Percentiles rank a stretch among this genome's conserved stretches.
These are phyloP conservation scores for Andrena cerasifolii DNA, from an alignment of 1,140 invertebrate genomes.

Conservation along the genomic window DNA sequence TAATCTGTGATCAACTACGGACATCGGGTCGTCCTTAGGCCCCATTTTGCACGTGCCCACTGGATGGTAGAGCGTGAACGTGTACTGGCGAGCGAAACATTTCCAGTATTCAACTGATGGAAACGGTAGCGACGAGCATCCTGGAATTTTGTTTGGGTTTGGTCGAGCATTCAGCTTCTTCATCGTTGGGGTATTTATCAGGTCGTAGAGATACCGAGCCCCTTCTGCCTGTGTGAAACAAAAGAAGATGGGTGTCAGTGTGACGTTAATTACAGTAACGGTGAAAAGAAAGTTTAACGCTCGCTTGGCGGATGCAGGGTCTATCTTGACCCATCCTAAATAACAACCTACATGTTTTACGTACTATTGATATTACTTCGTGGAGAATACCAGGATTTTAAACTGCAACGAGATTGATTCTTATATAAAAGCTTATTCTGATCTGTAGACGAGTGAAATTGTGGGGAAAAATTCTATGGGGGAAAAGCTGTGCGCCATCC, in stretches of 20 bases:
- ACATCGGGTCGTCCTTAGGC: conserved; percentile 87
- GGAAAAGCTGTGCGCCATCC: too few relatives aligned
- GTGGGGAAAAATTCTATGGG: too few relatives aligned
- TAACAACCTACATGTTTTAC: too few relatives aligned
- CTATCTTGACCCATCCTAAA: too few relatives aligned
- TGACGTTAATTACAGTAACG: too few relatives aligned
- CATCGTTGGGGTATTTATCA: conserved; percentile 86
- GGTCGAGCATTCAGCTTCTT: conserved; percentile 84
- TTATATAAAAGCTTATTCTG: too few relatives aligned
- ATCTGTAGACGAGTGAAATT: too few relatives aligned
- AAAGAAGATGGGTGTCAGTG: background rate
- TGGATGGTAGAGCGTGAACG: conserved; percentile 93
- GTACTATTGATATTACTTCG: too few relatives aligned
- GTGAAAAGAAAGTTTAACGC: too few relatives aligned
- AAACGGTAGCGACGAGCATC: conserved; percentile 82
- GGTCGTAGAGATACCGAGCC: conserved; percentile 85
- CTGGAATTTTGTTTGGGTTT: conserved; percentile 84
- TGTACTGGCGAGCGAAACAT: conserved; percentile 88
- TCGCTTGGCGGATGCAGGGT: too few relatives aligned
- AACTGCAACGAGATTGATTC: too few relatives aligned
- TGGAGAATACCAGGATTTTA: too few relatives aligned
- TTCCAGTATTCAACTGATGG: conserved; percentile 87
- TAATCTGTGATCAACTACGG: conserved; percentile 93
- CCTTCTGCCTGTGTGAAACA: conserved; percentile 85
- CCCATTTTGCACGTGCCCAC: conserved; percentile 97